These are phyloP conservation scores for Lampris megalopsis DNA, from an alignment of 2,113 vertebrate genomes.

Conservation along the genomic window DNA sequence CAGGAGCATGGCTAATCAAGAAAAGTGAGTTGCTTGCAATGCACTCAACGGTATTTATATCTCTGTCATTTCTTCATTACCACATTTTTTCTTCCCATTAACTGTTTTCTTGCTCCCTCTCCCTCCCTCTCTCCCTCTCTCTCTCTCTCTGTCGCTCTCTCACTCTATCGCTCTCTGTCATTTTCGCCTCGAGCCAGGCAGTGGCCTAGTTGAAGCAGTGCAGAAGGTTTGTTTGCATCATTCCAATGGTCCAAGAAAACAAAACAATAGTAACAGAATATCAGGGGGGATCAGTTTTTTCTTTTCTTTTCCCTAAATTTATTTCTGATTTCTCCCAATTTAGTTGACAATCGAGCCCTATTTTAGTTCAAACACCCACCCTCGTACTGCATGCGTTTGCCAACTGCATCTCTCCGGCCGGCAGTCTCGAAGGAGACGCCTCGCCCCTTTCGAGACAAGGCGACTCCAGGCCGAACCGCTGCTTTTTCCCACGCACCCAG, in stretches of 20 bases:
- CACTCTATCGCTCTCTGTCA: constrained; percentile 39
- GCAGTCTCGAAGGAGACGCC: too few species aligned
- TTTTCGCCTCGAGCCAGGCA: constrained; percentile 71
- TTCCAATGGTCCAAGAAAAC: constrained; percentile 27
- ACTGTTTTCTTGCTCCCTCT: constrained; percentile 2
- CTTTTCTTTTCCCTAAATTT: too few species aligned
- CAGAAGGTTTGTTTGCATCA: constrained; percentile 71
- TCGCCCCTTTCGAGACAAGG: too few species aligned
- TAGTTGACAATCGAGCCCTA: too few species aligned
- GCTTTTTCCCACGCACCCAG: too few species aligned
- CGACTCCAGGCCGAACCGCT: too few species aligned
- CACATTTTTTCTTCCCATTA: constrained; percentile 16
- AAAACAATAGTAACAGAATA: constrained; percentile 45
- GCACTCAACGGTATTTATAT: constrained; percentile 10
- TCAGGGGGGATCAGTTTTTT: constrained; percentile 6
- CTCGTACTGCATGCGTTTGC: too few species aligned
- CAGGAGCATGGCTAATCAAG: not conserved
- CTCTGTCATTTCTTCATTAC: constrained; percentile 65
- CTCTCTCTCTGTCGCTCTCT: constrained; percentile 29
- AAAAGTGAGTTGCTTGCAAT: not conserved
- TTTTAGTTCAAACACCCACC: too few species aligned
- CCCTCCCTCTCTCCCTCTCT: not conserved
- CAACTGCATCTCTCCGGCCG: too few species aligned
- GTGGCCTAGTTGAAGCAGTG: constrained; percentile 74
- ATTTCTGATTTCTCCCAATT: too few species aligned